Evolutionary conservation across 2,888 invertebrate genomes (phyloP).

Genomic region (Lasioglossum villosulum): DNA sequence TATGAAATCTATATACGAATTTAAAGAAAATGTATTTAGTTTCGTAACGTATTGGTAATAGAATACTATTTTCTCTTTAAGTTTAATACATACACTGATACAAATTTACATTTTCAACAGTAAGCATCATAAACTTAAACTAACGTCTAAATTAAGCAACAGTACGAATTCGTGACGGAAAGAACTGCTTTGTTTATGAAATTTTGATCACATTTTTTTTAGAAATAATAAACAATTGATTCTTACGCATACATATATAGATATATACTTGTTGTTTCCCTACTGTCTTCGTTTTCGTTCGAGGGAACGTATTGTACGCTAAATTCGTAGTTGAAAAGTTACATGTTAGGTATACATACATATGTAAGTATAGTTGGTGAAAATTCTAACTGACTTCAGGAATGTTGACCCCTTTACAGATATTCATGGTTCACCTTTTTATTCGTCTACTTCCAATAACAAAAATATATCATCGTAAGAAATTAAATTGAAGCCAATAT

Average conservation of each 20-base stretch:
- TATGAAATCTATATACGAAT: conserved; percentile 28
- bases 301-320: background rate
- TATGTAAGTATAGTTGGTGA: background rate
- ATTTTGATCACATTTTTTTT: conserved; percentile 21
- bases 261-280: background rate
- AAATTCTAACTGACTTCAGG: conserved; percentile 14
- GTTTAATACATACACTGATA: conserved; percentile 8
- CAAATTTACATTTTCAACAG: conserved; percentile 7
- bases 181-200: conserved; percentile 25
- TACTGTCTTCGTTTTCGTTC: conserved; percentile 7
- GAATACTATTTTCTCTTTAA: conserved; percentile 16
- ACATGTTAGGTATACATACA: background rate
- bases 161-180: background rate
- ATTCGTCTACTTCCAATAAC: conserved; percentile 78
- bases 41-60: conserved; percentile 32
- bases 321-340: conserved; percentile 4
- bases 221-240: conserved; percentile 37
- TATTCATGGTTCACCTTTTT: conserved; percentile 62
- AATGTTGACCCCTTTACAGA: conserved; percentile 50
- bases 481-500: conserved; percentile 76
- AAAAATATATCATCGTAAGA: conserved; percentile 80
- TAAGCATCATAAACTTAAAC: conserved; percentile 21
- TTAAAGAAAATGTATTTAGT: conserved; percentile 37
- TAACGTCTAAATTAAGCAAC: conserved; percentile 26
- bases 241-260: background rate